A percentile compares a stretch with the other conserved stretches of the same genome.
These are phyloP conservation scores for Formicarius rufipectus DNA, from an alignment of 2,113 vertebrate genomes.

Conservation along the genomic window DNA sequence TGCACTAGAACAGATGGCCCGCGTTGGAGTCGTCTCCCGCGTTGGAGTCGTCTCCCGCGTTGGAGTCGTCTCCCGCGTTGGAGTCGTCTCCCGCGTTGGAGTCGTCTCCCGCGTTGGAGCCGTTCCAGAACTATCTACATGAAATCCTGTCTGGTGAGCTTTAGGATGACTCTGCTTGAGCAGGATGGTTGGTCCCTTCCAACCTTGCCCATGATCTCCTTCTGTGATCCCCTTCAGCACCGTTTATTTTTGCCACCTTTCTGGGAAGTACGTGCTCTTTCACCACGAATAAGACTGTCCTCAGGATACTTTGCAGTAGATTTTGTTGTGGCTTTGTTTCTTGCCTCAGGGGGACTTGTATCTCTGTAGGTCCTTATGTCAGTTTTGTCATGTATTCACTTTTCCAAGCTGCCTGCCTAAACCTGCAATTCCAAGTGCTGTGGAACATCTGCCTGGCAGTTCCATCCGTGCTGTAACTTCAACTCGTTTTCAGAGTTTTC, in stretches of 20 bases:
- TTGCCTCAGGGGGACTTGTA: neutral
- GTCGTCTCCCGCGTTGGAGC: too few species aligned
- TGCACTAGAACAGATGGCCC: neutral
- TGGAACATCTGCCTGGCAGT: neutral
- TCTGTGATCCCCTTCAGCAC: neutral
- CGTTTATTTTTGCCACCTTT: neutral
- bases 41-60: too few species aligned
- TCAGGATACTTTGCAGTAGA: neutral
- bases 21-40: too few species aligned
- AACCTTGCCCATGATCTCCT: neutral
- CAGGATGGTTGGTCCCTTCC: neutral
- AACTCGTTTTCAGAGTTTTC: neutral
- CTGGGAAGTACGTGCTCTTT: neutral
- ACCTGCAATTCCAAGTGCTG: neutral
- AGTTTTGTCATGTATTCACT: neutral
- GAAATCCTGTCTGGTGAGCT: neutral
- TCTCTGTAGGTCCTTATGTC: neutral
- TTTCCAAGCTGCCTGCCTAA: neutral
- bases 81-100: too few species aligned
- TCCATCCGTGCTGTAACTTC: neutral
- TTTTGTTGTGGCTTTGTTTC: neutral
- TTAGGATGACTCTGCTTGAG: neutral
- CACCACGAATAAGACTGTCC: neutral
- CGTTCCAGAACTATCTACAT: neutral
- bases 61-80: too few species aligned